Evolutionary conservation across 1,140 invertebrate species (phyloP).

Genomic region (Panagrolaimus sp.): DNA sequence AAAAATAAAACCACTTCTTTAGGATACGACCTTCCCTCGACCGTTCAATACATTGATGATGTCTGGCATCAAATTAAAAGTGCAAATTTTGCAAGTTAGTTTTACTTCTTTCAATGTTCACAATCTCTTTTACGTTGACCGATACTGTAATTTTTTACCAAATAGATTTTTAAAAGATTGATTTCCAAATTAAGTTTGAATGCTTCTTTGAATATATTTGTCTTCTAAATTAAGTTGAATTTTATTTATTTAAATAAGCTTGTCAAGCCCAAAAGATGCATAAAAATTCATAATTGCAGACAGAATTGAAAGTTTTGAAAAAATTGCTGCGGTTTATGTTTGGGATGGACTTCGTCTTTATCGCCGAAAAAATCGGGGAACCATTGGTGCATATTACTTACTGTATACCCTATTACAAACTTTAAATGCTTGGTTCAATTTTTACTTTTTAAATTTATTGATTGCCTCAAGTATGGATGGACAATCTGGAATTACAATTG

Average conservation of each 20-base stretch:
- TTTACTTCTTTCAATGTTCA: constrained; percentile 44
- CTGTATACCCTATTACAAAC: constrained; percentile 51
- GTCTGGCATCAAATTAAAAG: constrained; percentile 43
- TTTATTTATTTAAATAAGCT: too few relatives aligned
- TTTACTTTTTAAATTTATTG: constrained; percentile 48
- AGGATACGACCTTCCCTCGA: constrained; percentile 54
- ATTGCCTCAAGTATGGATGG: constrained; percentile 52
- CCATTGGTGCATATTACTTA: constrained; percentile 50
- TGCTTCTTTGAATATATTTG: too few relatives aligned
- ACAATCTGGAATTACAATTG: constrained; percentile 44
- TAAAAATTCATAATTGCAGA: too few relatives aligned
- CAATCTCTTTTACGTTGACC: constrained; percentile 24
- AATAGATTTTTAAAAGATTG: not conserved
- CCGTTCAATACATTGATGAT: constrained; percentile 47
- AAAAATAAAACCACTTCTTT: constrained; percentile 17
- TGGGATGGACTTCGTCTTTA: constrained; percentile 56
- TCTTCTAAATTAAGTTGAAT: too few relatives aligned
- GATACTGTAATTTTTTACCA: not conserved
- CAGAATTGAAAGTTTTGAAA: constrained; percentile 49
- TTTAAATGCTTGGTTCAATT: constrained; percentile 48
- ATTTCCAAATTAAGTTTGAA: constrained; percentile 19
- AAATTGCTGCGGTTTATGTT: constrained; percentile 49
- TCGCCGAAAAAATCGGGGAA: constrained; percentile 42
- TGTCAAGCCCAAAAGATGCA: too few relatives aligned
- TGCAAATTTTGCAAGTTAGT: constrained; percentile 36